Percentiles rank a stretch among this genome's conserved stretches.
Conservation (phyloP, 2,113 vertebrate genomes). For the Pterocles orientalis region DNA sequence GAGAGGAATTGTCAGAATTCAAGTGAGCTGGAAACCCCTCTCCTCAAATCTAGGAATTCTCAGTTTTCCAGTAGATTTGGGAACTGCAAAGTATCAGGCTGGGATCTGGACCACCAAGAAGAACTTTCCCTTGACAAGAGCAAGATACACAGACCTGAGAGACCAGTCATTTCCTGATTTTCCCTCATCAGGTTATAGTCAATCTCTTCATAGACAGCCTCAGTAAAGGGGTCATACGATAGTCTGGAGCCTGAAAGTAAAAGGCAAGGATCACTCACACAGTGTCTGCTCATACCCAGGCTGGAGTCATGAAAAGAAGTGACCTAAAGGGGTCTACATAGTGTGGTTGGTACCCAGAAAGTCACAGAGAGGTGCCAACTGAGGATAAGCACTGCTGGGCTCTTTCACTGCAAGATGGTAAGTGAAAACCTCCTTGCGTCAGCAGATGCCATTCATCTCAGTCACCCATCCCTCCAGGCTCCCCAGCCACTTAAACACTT, state of each 20-base stretch:
- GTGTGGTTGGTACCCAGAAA: background rate
- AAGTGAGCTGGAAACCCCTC: background rate
- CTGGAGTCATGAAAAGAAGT: background rate
- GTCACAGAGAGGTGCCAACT: background rate
- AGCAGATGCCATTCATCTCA: background rate
- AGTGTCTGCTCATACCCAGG: background rate
- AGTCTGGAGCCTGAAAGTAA: conserved; percentile 12
- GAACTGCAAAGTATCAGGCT: background rate
- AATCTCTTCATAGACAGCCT: conserved; percentile 59
- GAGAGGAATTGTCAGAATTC: background rate
- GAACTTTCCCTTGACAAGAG: background rate
- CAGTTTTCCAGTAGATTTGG: background rate
- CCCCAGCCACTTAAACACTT: background rate
- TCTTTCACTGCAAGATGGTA: background rate
- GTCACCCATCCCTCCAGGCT: background rate
- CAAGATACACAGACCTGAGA: conserved; percentile 26
- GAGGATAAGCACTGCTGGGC: background rate
- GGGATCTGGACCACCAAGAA: background rate
- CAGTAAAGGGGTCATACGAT: background rate
- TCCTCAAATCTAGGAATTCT: background rate
- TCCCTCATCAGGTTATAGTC: background rate
- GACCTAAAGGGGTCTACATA: background rate
- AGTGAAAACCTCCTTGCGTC: background rate
- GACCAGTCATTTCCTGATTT: background rate
- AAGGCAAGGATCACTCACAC: background rate